Base-by-base conservation (phyloP, 2,113 vertebrate species). In the Gallinago paraguaiae region DNA sequence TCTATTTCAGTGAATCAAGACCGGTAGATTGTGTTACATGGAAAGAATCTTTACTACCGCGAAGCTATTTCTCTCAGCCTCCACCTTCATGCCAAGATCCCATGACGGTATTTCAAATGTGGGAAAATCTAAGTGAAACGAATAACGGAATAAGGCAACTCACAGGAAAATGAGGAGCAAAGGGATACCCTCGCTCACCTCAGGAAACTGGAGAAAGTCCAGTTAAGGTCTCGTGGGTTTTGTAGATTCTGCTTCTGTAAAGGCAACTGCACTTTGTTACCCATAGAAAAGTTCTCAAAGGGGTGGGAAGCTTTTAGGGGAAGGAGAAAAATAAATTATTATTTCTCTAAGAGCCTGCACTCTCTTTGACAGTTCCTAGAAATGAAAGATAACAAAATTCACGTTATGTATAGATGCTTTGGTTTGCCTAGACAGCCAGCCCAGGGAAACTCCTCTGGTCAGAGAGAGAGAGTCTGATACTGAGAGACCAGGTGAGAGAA, bases 1-100 rank as follows among this genome's bases (percentile, higher is more conserved):
- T n/a, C 39, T 37, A 0, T 60, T 56, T 22, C 60, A 37, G 48
- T 35, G 56, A n/a, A 23, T 22, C 37, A 35, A 53, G 69, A 11
- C 37, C 59, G 71, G 28, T 12, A 8, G 37, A 5, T 1, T 50
- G 35, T 20, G 57, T 41, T 61, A 5, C 22, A 3, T 2, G 3
- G 23, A 11, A 33, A 57, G 24, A 63, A 46, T n/a, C 24, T 57
- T 57, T 37, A 27, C 17, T 39, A 10, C 0, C 0, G 0, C 28
- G 33, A 82, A 74, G 33, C 43, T 63, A 4, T 9, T 57, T 30
- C 30, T 65, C 51, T 33, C 51, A 48, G 27, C 17, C 24, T 50
- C n/a, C 41, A 28, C 24, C 33, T 65, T 31, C 30, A 6, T 7
- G 27, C 28, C 35, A 10, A 9, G 10, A 39, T 28, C 9, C 31